Conservation (phyloP, 2,113 vertebrate species). For the Turnix velox region DNA sequence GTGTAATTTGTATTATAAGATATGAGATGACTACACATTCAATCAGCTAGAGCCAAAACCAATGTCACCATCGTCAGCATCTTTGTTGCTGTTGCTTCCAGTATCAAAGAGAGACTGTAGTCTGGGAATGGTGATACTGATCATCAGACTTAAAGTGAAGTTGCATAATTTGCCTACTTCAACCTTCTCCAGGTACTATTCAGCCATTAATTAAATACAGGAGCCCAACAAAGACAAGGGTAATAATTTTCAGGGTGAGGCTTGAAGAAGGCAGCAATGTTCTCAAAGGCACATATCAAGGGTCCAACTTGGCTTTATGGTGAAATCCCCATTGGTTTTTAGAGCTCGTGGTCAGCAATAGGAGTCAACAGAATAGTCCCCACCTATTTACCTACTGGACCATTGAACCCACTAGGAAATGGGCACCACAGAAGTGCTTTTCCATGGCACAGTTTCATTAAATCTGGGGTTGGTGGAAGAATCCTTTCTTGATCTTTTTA, state of each 20-base stretch:
- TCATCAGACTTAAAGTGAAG: background rate
- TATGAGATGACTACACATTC: background rate
- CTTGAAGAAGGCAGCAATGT: background rate
- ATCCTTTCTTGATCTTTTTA: background rate
- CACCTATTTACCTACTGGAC: background rate
- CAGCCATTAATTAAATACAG: conserved; percentile 34
- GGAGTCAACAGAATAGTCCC: background rate
- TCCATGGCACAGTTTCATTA: background rate
- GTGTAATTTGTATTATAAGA: conserved; percentile 4
- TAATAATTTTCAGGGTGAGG: conserved; percentile 30
- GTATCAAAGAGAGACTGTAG: conserved; percentile 26
- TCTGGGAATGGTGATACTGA: conserved; percentile 32
- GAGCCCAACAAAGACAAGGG: background rate
- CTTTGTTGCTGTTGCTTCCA: background rate
- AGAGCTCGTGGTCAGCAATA: background rate
- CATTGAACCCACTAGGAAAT: background rate
- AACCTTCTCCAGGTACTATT: conserved; percentile 24
- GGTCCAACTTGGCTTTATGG: background rate
- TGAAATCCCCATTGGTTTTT: background rate
- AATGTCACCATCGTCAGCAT: background rate
- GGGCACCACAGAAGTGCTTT: background rate
- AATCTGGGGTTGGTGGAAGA: background rate
- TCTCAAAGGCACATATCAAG: background rate
- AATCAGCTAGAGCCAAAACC: conserved; percentile 8
- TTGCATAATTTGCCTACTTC: conserved; percentile 25